Conservation (phyloP, 2,113 vertebrate genomes). For the Atrichornis clamosus region DNA sequence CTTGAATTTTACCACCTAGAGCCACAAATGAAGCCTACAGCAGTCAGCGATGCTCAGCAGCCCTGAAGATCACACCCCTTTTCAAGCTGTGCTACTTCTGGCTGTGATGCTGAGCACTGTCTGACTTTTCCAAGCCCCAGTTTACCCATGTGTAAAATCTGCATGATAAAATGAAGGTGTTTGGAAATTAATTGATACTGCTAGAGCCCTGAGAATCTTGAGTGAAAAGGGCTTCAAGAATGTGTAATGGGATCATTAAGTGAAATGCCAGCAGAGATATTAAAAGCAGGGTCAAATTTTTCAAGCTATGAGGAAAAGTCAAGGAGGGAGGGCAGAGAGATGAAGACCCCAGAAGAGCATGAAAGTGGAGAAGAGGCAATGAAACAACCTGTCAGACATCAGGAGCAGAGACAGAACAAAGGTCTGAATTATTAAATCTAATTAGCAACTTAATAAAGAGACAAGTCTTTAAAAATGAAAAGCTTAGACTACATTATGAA, state of each 20-base stretch:
- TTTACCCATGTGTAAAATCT: constrained; percentile 2
- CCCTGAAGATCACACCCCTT: not conserved
- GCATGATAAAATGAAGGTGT: not conserved
- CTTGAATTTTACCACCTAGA: not conserved
- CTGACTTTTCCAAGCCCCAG: not conserved
- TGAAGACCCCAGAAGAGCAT: not conserved
- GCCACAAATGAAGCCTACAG: not conserved
- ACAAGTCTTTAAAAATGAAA: constrained; percentile 27
- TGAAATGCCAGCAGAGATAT: constrained; percentile 37
- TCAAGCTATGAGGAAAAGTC: not conserved
- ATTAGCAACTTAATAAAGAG: constrained; percentile 14
- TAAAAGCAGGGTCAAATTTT: constrained; percentile 25
- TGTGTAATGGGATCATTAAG: constrained; percentile 42
- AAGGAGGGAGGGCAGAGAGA: not conserved
- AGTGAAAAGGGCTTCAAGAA: not conserved
- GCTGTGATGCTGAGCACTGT: not conserved
- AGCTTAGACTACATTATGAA: not conserved
- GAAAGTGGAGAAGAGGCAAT: not conserved
- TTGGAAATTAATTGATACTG: constrained; percentile 3
- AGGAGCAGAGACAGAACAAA: not conserved
- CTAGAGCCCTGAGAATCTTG: not conserved
- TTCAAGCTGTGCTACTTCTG: not conserved
- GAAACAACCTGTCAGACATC: not conserved
- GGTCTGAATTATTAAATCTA: constrained; percentile 5
- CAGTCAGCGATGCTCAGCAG: not conserved